Evolutionary conservation across 2,888 invertebrate species (phyloP).

Genomic region (Axea sp.): DNA sequence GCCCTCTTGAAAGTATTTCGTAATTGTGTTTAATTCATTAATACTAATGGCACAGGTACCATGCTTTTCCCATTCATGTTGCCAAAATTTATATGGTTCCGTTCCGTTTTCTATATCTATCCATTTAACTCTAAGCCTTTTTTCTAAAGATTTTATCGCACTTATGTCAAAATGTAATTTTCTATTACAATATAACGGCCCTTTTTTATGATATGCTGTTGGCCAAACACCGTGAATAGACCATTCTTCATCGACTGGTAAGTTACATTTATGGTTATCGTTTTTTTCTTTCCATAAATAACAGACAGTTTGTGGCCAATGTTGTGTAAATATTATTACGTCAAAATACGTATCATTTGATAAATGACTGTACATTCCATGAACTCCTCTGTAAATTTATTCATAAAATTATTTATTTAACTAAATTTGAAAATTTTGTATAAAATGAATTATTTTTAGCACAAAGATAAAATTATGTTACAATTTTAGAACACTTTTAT

Average conservation of each 20-base stretch:
- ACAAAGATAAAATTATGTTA: too few relatives aligned
- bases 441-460: too few relatives aligned
- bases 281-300: conserved; percentile 85
- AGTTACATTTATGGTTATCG: conserved; percentile 82
- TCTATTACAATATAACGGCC: conserved; percentile 87
- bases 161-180: conserved; percentile 84
- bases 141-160: conserved; percentile 82
- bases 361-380: too few relatives aligned
- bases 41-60: conserved; percentile 87
- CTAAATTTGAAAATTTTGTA: too few relatives aligned
- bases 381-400: too few relatives aligned
- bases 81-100: conserved; percentile 83
- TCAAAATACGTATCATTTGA: too few relatives aligned
- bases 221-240: conserved; percentile 93
- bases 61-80: conserved; percentile 91
- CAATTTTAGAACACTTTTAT: too few relatives aligned
- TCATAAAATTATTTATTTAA: too few relatives aligned
- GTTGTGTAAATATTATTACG: conserved; percentile 88
- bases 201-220: conserved; percentile 83
- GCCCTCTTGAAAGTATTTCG: conserved; percentile 86
- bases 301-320: conserved; percentile 89
- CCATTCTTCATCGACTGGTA: conserved; percentile 85
- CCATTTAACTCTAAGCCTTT: conserved; percentile 84
- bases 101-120: conserved; percentile 85
- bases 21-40: conserved; percentile 82